These are phyloP conservation scores for Apis cerana DNA, from an alignment of 1,140 invertebrate species.

Conservation along the genomic window DNA sequence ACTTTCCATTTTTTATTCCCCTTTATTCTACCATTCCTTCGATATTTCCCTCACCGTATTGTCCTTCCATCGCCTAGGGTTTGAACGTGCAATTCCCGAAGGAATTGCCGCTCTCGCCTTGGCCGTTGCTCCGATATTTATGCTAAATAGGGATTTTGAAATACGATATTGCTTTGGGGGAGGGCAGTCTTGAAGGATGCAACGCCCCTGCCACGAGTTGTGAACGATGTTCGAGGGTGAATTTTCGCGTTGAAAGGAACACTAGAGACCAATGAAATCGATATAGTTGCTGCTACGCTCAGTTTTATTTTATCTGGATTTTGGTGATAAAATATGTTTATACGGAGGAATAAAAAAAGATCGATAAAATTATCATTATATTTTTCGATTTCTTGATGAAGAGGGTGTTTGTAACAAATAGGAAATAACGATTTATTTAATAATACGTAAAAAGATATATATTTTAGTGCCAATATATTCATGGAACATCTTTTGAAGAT, in stretches of 20 bases:
- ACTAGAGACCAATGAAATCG: slow-evolving; percentile 7
- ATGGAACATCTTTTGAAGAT: too few relatives aligned
- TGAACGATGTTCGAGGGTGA: slow-evolving; percentile 12
- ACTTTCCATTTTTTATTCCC: slow-evolving; percentile 23
- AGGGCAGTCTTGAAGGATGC: not conserved
- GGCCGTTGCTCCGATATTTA: slow-evolving; percentile 71
- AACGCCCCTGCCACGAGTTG: not conserved
- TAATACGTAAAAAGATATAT: too few relatives aligned
- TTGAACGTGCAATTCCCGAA: slow-evolving; percentile 36
- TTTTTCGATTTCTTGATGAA: too few relatives aligned
- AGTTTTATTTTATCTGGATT: not conserved
- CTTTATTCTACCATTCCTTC: not conserved
- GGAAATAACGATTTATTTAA: too few relatives aligned
- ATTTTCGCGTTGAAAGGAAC: slow-evolving; percentile 13
- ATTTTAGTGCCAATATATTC: too few relatives aligned
- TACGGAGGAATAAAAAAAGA: too few relatives aligned
- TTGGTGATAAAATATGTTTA: too few relatives aligned
- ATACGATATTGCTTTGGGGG: slow-evolving; percentile 68
- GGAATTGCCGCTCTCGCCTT: slow-evolving; percentile 58
- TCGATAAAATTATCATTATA: too few relatives aligned
- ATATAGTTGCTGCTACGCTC: slow-evolving; percentile 3
- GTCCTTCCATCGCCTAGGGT: slow-evolving; percentile 30
- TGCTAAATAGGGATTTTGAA: slow-evolving; percentile 78
- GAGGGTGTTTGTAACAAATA: too few relatives aligned
- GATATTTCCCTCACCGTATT: slow-evolving; percentile 22